phyloP scores from a whole-genome alignment of 1,140 invertebrate genomes.

The Steinernema khuongi region DNA sequence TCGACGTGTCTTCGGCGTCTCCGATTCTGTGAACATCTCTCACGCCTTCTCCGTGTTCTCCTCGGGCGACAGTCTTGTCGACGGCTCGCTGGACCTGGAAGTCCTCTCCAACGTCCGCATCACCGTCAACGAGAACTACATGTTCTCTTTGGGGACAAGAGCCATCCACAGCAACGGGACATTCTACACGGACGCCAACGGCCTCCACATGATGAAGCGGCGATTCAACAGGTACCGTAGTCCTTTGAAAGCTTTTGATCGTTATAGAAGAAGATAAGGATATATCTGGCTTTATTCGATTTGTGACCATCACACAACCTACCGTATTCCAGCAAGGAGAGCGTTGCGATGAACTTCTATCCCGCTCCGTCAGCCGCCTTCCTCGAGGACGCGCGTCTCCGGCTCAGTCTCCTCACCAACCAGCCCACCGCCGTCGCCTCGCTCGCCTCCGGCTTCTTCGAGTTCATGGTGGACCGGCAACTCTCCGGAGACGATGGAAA shows the following conservation, averaged over 20 bases:
- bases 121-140: slow-evolving; percentile 8
- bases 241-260: neutral
- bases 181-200: slow-evolving; percentile 37
- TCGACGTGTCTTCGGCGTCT: slow-evolving; percentile 12
- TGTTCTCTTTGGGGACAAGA: slow-evolving; percentile 17
- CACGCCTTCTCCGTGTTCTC: neutral
- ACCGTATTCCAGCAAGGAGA: slow-evolving; percentile 22
- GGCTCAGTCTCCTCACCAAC: slow-evolving; percentile 29
- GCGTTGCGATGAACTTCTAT: slow-evolving; percentile 33
- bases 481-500: slow-evolving; percentile 29
- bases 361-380: slow-evolving; percentile 27
- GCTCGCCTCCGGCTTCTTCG: slow-evolving; percentile 14
- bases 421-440: slow-evolving; percentile 33
- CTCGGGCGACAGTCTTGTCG: neutral
- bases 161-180: slow-evolving; percentile 7
- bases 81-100: slow-evolving; percentile 23
- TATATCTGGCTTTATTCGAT: too few relatives aligned
- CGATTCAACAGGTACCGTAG: slow-evolving; percentile 19
- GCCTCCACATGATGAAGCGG: slow-evolving; percentile 26
- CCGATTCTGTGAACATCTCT: slow-evolving; percentile 25
- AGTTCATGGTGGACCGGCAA: slow-evolving; percentile 31
- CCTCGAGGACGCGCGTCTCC: slow-evolving; percentile 26
- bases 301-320: too few relatives aligned
- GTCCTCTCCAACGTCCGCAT: slow-evolving; percentile 17
- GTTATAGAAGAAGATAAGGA: neutral